Base-by-base conservation (phyloP, 35 echinoderm and acorn worm genomes). In the Heliocidaris erythrogramma region DNA sequence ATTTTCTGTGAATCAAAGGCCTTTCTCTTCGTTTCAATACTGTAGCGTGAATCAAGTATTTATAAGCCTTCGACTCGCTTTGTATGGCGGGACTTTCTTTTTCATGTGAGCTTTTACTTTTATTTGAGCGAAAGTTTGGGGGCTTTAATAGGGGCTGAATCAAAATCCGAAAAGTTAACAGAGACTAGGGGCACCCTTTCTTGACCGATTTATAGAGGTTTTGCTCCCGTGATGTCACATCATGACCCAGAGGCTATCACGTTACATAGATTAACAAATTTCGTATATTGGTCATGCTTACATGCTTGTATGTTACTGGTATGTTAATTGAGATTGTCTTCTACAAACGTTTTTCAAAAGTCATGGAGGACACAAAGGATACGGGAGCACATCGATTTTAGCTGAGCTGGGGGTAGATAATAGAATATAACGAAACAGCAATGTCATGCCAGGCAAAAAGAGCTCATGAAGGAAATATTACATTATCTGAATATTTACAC, bases 101-200 rank as follows among this genome's bases (percentile, higher is more conserved):
- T 78, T 78, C 21, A 78, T n/a, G 65, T 78, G 21, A n/a, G 65
- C 24, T 78, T 78, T 78, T 78, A 78, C n/a, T 78, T 78, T 78
- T 78, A n/a, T 78, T 78, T 78, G 65, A 78, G 65, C 21, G 17
- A 78, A 78, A 21, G 65, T 78, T 78, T 78, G 21, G 65, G 21
- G 65, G 65, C 27, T 78, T 78, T 27, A 78, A 78, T 78, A n/a
- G 27, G 65, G 65, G 65, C 27, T 5, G 65, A 27, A 78, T 78
- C 24, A 78, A 78, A 78, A 78, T 78, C 65, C 65, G 65, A 78
- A 78, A 78, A 27, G 65, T n/a, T 78, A 78, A 78, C 65, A 78
- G 65, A 78, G 21, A 78, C 21, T 16, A 18, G 61, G 21, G 65
- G 27, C 27, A n/a, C 21, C 65, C 14, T 78, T 78, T 21, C 65